Evolutionary conservation across 2,888 invertebrate species (phyloP), one percentile per base, ranked within the genome.

Genomic region (Aricia artaxerxes): DNA sequence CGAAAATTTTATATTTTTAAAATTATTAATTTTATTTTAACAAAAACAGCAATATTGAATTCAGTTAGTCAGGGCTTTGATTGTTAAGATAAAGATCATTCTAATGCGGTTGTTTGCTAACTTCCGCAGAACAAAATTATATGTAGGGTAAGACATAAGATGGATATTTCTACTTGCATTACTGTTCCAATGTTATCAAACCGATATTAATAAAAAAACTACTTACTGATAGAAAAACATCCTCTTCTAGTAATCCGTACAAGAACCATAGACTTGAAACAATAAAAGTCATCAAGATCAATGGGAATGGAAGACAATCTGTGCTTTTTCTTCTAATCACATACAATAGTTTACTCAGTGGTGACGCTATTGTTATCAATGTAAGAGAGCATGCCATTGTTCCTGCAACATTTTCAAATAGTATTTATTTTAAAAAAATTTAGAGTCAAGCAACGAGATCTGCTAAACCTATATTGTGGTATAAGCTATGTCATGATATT

Each of bases 271-370:
- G 96, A 40, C 96, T 90, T 9, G 97, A 97, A 6, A 98, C 97
- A 78, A 98, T 91, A 88, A 98, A 97, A 61, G 97, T 97, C 87
- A 97, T 96, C 72, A 97, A 90, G 88, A 98, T 98, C 86, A 99
- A 95, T 4, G 98, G 97, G 88, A 98, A 97, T 49, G 99, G 98
- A 85, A 99, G 95, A 88, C 97, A 97, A 85, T 98, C 98, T 0
- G 98, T 97, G 88, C 96, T 97, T 89, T 96, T 97, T 6, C 96
- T 95, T 88, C 95, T 95, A 79, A 98, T 94, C 4, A 99, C 98
- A 92, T 98, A 96, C 60, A 97, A 93, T 83, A 98, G 89, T 87
- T 97, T 97, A 78, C 96, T 96, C 83, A 98, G 94, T 5, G 98
- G 98, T 13, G 98, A 97, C 38, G 97, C 97, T 87, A 98, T 97